Percentiles rank a stretch among this genome's conserved stretches.
These are phyloP conservation scores for Aviceda subcristata DNA, from an alignment of 2,113 vertebrate genomes.

Conservation along the genomic window DNA sequence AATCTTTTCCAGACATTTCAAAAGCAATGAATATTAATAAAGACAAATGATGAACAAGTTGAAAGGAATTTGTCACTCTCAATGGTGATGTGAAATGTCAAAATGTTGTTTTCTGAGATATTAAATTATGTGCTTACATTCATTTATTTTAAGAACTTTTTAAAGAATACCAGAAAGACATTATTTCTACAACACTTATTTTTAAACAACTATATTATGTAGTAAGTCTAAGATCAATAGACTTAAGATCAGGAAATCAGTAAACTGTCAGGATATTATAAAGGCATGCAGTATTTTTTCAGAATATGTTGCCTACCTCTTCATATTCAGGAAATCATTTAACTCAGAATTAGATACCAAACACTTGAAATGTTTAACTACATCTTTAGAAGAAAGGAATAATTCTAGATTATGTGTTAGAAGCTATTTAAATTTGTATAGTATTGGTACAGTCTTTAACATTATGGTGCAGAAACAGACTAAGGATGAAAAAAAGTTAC, in stretches of 20 bases:
- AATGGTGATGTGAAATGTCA: not conserved
- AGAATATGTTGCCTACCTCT: not conserved
- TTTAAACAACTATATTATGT: not conserved
- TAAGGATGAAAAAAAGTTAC: not conserved
- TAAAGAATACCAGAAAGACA: not conserved
- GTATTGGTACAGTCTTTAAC: not conserved
- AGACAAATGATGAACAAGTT: not conserved
- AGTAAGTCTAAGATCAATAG: not conserved
- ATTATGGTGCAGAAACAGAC: not conserved
- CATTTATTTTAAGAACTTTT: not conserved
- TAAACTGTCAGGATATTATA: not conserved
- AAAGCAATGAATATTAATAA: conserved; percentile 3
- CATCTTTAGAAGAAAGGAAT: not conserved
- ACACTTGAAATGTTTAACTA: not conserved
- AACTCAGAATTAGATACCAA: not conserved
- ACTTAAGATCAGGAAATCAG: not conserved
- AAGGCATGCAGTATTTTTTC: not conserved
- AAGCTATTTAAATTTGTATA: not conserved
- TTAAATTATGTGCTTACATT: not conserved
- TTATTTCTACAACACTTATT: not conserved
- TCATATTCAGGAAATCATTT: not conserved
- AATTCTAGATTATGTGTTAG: not conserved
- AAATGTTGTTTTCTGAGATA: not conserved
- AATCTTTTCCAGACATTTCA: not conserved
- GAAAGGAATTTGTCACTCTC: not conserved